These are phyloP conservation scores for Oppia nitens DNA, from an alignment of 1,140 invertebrate genomes.

Conservation along the genomic window DNA sequence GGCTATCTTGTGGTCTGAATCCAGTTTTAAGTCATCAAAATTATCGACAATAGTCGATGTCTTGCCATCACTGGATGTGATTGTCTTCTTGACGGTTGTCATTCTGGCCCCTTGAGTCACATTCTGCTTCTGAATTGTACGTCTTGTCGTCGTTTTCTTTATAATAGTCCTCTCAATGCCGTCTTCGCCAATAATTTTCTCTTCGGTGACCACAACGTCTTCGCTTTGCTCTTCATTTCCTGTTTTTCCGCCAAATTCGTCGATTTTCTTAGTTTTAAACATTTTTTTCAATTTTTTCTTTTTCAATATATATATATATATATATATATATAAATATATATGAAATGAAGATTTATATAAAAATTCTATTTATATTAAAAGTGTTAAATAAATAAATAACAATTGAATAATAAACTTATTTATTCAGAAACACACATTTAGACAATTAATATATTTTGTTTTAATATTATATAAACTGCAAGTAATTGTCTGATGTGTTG, in stretches of 20 bases:
- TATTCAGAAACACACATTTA: too few relatives aligned
- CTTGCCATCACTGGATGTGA: not conserved
- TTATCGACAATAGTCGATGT: not conserved
- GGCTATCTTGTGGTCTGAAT: not conserved
- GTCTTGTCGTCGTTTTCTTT: not conserved
- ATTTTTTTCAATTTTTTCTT: too few relatives aligned
- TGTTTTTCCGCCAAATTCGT: not conserved
- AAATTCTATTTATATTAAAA: too few relatives aligned
- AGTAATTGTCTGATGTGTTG: too few relatives aligned
- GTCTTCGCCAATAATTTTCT: slow-evolving; percentile 4
- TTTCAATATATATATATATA: too few relatives aligned
- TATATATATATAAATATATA: too few relatives aligned
- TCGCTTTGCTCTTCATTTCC: not conserved
- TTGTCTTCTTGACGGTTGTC: not conserved
- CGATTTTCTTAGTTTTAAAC: not conserved
- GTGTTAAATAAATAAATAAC: too few relatives aligned
- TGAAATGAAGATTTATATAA: too few relatives aligned
- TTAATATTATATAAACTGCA: too few relatives aligned
- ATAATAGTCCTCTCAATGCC: not conserved
- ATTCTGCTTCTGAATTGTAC: not conserved
- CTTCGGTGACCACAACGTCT: not conserved
- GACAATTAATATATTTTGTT: too few relatives aligned
- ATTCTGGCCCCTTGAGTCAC: not conserved
- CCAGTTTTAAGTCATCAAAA: too few relatives aligned
- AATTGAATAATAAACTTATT: too few relatives aligned